phyloP scores from a whole-genome alignment of 2,113 vertebrate genomes.

The Heterochromis multidens region DNA sequence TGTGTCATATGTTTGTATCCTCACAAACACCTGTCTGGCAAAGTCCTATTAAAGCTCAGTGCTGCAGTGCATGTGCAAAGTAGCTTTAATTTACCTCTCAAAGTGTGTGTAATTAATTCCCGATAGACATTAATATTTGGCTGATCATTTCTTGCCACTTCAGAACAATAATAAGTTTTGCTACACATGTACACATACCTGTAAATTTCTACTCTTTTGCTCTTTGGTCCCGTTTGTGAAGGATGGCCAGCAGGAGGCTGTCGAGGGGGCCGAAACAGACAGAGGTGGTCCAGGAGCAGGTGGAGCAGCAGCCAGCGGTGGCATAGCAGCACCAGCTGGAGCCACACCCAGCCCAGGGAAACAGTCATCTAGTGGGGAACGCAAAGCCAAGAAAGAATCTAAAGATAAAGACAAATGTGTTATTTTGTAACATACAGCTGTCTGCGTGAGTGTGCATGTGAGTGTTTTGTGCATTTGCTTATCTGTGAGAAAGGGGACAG shows the following conservation, averaged over 20 bases:
- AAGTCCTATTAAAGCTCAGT: neutral
- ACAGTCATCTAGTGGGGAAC: constrained; percentile 82
- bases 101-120: neutral
- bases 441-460: constrained; percentile 29
- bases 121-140: neutral
- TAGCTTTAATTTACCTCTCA: neutral
- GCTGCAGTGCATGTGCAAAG: neutral
- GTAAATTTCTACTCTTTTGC: neutral
- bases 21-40: neutral
- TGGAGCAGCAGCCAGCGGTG: constrained; percentile 48
- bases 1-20: neutral
- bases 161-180: neutral
- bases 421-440: constrained; percentile 84
- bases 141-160: neutral
- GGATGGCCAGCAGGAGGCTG: constrained; percentile 59
- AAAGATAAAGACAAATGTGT: constrained; percentile 92
- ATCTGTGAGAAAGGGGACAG: constrained; percentile 48
- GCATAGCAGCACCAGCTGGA: constrained; percentile 67
- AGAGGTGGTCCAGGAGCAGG: constrained; percentile 60
- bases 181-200: neutral
- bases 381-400: constrained; percentile 90
- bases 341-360: constrained; percentile 82
- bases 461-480: constrained; percentile 60
- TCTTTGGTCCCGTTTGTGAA: neutral
- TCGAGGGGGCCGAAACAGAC: constrained; percentile 45